These are phyloP conservation scores for Lepidocolaptes lacrymiger DNA, from an alignment of 2,797 vertebrate species.

Conservation along the genomic window DNA sequence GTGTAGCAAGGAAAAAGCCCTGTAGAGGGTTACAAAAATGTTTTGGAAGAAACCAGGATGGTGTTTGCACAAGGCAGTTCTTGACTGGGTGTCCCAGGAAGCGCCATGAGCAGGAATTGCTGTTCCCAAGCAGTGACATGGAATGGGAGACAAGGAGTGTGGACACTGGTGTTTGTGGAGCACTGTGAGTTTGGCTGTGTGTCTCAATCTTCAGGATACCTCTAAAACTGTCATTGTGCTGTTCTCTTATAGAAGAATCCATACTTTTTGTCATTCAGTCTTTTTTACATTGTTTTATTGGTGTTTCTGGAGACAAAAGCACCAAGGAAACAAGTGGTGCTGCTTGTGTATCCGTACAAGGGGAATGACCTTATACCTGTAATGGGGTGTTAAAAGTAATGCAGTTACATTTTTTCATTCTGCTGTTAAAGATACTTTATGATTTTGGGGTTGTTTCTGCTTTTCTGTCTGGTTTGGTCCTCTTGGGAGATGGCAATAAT, in stretches of 20 bases:
- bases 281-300: neutral
- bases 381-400: neutral
- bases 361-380: neutral
- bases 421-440: neutral
- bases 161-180: neutral
- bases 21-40: neutral
- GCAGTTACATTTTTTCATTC: neutral
- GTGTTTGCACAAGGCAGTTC: neutral
- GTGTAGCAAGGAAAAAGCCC: neutral
- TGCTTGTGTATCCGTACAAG: neutral
- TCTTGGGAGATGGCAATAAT: neutral
- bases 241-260: neutral
- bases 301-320: neutral
- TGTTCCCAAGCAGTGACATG: neutral
- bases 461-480: neutral
- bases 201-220: neutral
- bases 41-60: neutral
- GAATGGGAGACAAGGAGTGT: neutral
- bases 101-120: neutral
- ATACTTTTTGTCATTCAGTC: neutral
- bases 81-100: neutral
- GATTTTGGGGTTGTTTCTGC: neutral
- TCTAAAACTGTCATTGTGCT: neutral
- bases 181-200: neutral
- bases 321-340: neutral